Evolutionary conservation across 2,113 vertebrate genomes (phyloP), one percentile per base, ranked within the genome.

Genomic region (Centropus bengalensis): DNA sequence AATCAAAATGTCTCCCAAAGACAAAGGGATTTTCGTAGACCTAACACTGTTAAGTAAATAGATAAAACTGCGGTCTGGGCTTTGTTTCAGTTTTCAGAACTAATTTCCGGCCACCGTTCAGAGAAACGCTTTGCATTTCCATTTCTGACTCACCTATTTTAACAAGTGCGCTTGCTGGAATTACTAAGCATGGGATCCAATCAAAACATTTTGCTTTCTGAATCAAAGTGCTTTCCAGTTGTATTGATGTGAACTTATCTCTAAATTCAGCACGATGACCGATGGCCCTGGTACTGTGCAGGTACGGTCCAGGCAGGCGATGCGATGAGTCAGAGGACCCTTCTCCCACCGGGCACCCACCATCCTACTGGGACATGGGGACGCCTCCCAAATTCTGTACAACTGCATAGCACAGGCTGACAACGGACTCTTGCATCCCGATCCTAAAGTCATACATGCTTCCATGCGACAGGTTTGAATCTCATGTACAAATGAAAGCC

Each of bases 81-180:
- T 97, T 93, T 82, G 88, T 95, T 97, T 94, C 91, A 96, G 92
- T 91, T 97, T 98, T 96, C 93, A 97, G 95, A 97, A 92, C 85
- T 94, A 66, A 97, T 94, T 98, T 98, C 97, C 96, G 97, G 97
- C 96, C 94, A 95, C 89, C 15, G 91, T 96, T 97, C 94, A 97
- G 95, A 96, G 94, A 97, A 91, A 89, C 93, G 94, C 94, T 98
- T 98, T 98, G 96, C 97, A 98, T 98, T 95, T 98, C 97, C 88
- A 97, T 91, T 97, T 98, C 98, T 99, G 98, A 99, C 97, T 99
- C 99, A 99, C 96, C 86, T 36, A 3, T 97, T 96, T 97, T 95
- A 98, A 96, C 96, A 97, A 97, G 97, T 17, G 95, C 91, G 86
- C 98, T 97, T 91, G 76, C 85, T 97, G 98, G 97, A 98, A 98